Evolutionary conservation across 1,140 invertebrate genomes (phyloP).

Genomic region (Camponotus pennsylvanicus): DNA sequence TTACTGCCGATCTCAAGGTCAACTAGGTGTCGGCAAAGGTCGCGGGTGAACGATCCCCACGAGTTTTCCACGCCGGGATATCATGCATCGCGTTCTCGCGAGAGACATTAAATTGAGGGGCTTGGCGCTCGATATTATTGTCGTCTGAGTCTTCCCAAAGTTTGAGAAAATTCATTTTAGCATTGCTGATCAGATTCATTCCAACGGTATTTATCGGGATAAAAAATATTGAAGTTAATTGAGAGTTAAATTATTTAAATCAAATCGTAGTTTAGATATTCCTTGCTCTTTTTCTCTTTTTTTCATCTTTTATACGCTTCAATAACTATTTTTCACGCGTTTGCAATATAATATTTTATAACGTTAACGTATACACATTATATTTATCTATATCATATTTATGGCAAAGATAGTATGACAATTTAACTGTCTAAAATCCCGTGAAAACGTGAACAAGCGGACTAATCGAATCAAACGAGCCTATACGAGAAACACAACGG

Average conservation of each 20-base stretch:
- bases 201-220: background rate
- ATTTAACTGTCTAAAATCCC: background rate
- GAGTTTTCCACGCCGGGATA: constrained; percentile 45
- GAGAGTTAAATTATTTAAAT: background rate
- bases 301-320: background rate
- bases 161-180: constrained; percentile 19
- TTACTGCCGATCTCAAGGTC: constrained; percentile 66
- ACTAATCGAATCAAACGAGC: constrained; percentile 31
- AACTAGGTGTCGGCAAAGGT: constrained; percentile 45
- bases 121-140: background rate
- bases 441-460: constrained; percentile 21
- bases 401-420: background rate
- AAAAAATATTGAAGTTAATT: background rate
- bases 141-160: background rate
- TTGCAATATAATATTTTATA: background rate
- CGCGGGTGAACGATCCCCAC: constrained; percentile 55
- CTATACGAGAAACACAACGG: constrained; percentile 29
- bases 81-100: background rate
- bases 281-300: background rate
- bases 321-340: background rate
- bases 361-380: background rate
- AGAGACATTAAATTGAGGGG: constrained; percentile 27
- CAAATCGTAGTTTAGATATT: background rate
- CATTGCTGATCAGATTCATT: background rate
- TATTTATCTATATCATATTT: background rate